Conservation (phyloP, 2,113 vertebrate genomes). For the Rissa tridactyla region DNA sequence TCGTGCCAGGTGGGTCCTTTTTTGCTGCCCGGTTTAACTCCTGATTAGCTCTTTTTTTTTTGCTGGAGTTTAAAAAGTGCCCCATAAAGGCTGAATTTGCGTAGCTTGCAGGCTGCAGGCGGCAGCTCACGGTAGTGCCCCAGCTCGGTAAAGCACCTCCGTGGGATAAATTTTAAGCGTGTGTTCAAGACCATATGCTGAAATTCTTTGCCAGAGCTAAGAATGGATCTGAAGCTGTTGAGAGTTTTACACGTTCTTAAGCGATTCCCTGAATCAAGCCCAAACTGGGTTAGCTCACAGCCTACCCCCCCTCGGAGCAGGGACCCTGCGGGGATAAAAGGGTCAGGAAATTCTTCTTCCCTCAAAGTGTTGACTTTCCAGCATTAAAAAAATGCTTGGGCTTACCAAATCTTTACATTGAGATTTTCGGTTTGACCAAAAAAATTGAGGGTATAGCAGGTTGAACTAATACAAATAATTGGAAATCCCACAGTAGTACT, state of each 20-base stretch:
- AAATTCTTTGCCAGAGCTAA: background rate
- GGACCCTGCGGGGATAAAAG: background rate
- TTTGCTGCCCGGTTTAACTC: background rate
- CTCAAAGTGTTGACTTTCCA: background rate
- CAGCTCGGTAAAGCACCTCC: background rate
- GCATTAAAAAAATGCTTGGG: background rate
- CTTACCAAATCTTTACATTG: background rate
- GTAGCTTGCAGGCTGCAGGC: background rate
- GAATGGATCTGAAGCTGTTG: background rate
- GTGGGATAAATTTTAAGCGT: background rate
- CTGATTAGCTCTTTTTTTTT: background rate
- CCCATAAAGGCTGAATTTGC: background rate
- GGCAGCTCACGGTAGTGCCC: background rate
- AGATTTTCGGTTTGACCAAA: background rate
- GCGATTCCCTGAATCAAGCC: background rate
- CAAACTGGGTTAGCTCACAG: background rate
- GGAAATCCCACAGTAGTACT: background rate
- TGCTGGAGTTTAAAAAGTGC: background rate
- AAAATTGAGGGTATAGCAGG: background rate
- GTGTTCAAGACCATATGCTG: background rate
- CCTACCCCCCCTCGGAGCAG: background rate
- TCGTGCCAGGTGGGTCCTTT: background rate
- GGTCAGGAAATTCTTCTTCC: background rate
- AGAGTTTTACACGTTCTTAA: background rate
- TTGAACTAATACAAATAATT: background rate